These are phyloP conservation scores for Protonemura montana DNA, from an alignment of 2,888 invertebrate genomes.

Conservation along the genomic window DNA sequence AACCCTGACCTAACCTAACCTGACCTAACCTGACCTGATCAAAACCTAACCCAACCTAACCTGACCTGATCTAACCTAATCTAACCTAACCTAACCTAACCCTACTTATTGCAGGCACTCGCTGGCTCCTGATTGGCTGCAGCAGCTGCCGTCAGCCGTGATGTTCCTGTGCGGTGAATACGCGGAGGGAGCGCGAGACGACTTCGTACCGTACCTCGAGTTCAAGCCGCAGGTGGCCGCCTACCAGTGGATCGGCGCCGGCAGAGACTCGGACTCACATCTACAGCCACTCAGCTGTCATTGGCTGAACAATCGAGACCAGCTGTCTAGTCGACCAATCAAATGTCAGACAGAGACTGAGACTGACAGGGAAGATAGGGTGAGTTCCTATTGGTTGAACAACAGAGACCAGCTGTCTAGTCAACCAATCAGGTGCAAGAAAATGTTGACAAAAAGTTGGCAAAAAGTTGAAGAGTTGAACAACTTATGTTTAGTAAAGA, in stretches of 20 bases:
- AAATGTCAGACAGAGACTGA: conserved; percentile 52
- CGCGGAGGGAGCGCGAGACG: conserved; percentile 72
- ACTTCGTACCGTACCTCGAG: conserved; percentile 89
- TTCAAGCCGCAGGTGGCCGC: conserved; percentile 69
- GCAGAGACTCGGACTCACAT: conserved; percentile 85
- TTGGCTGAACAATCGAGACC: conserved; percentile 75
- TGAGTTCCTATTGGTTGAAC: no score
- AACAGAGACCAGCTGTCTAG: no score
- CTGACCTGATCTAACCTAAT: no score
- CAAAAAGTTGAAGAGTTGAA: no score
- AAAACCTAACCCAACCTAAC: not conserved
- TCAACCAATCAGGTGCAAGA: no score
- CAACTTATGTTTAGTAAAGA: no score
- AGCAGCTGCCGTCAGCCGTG: conserved; percentile 77
- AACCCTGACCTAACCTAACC: not conserved
- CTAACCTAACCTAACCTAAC: not conserved
- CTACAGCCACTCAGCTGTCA: conserved; percentile 77
- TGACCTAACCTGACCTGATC: not conserved
- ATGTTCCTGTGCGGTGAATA: conserved; percentile 85
- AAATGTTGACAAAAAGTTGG: no score
- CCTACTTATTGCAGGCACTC: conserved; percentile 52
- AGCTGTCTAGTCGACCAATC: conserved; percentile 54
- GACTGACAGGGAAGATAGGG: conserved; percentile 53
- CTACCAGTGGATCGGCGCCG: conserved; percentile 95
- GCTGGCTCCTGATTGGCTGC: conserved; percentile 75